Evolutionary conservation across 2,797 vertebrate species (phyloP).

Genomic region (Kryptolebias ocellatus): DNA sequence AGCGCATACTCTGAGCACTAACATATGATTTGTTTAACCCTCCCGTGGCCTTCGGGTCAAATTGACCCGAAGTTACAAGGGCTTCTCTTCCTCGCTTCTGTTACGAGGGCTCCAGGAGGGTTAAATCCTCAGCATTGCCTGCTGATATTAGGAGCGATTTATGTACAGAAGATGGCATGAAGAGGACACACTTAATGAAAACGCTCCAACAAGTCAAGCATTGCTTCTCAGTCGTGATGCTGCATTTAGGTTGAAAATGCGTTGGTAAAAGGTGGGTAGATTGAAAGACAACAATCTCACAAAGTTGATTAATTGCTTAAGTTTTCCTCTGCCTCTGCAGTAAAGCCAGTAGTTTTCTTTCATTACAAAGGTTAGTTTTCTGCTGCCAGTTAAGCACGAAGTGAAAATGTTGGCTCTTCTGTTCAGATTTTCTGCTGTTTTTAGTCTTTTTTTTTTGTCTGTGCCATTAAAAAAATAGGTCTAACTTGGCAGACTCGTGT

Average conservation of each 20-base stretch:
- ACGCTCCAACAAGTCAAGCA: no score
- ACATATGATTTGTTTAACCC: no score
- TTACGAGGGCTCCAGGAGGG: no score
- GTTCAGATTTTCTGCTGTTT: background rate
- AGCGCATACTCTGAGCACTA: no score
- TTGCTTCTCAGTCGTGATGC: background rate
- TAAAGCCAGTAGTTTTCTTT: background rate
- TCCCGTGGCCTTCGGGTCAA: no score
- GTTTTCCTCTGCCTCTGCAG: background rate
- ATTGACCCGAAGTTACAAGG: no score
- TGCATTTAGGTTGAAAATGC: background rate
- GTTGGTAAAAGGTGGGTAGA: background rate
- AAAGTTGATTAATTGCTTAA: background rate
- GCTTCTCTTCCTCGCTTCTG: no score
- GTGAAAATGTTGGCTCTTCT: background rate
- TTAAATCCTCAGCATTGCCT: no score
- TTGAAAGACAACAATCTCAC: background rate
- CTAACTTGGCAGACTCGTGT: background rate
- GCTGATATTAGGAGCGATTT: no score
- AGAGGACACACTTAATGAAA: background rate
- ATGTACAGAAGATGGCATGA: background rate
- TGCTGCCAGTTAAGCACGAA: background rate
- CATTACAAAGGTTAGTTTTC: background rate
- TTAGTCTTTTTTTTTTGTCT: background rate
- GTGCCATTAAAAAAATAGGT: background rate